Conservation (phyloP, 1,140 invertebrate species). For the Drosophila ohnishii region DNA sequence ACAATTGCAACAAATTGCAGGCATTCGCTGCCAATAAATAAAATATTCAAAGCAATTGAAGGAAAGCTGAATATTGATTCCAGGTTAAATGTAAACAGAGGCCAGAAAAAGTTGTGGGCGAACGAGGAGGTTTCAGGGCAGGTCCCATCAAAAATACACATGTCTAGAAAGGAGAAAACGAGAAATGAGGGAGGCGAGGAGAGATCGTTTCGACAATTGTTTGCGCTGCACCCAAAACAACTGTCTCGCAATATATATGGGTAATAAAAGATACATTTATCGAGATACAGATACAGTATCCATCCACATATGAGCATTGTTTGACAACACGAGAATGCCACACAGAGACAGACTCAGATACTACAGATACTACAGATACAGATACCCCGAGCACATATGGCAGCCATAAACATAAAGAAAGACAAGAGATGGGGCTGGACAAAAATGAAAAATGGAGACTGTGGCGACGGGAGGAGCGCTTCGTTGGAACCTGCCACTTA, state of each 20-base stretch:
- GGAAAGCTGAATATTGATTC: constrained; percentile 24
- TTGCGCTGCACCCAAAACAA: constrained; percentile 52
- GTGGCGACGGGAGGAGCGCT: constrained; percentile 3
- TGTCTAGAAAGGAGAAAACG: constrained; percentile 9
- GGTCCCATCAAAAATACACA: constrained; percentile 20
- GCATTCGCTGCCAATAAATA: constrained; percentile 26
- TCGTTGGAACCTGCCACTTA: constrained; percentile 67
- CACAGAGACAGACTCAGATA: constrained; percentile 18
- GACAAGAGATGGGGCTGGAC: constrained; percentile 25
- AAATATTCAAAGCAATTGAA: constrained; percentile 20
- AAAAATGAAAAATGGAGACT: constrained; percentile 35
- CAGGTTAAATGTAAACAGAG: constrained; percentile 27
- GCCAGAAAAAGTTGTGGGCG: constrained; percentile 17
- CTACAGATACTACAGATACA: constrained; percentile 15
- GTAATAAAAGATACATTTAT: constrained; percentile 63
- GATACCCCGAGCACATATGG: constrained; percentile 50
- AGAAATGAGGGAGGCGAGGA: neutral
- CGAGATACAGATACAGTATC: constrained; percentile 50
- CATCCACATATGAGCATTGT: constrained; percentile 34
- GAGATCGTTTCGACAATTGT: constrained; percentile 40
- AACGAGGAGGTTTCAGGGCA: constrained; percentile 7
- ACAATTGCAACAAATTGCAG: constrained; percentile 11
- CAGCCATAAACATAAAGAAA: constrained; percentile 61
- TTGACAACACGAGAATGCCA: constrained; percentile 43
- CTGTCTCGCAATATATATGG: constrained; percentile 50